Percentiles rank a stretch among this genome's conserved stretches.
Conservation (phyloP, 1,140 invertebrate genomes). For the Drosophila kurseongensis region DNA sequence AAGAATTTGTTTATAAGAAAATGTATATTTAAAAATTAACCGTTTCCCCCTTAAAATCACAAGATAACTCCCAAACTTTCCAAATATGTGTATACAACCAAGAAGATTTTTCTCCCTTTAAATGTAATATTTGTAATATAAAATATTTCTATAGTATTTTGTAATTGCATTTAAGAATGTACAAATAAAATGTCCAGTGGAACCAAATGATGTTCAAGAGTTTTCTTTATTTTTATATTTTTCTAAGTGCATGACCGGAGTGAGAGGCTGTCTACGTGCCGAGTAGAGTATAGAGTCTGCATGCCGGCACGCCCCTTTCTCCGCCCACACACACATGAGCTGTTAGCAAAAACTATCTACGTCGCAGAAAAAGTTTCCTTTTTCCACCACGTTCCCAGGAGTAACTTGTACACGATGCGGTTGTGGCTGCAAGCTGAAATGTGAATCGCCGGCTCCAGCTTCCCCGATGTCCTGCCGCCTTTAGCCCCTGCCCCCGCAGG, state of each 20-base stretch:
- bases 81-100: too few species aligned
- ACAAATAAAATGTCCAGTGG: not conserved
- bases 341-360: conserved; percentile 66
- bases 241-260: conserved; percentile 3
- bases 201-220: not conserved
- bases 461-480: conserved; percentile 6
- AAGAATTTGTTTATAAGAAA: too few species aligned
- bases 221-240: not conserved
- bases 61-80: too few species aligned
- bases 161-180: too few species aligned
- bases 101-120: too few species aligned
- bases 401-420: conserved; percentile 51
- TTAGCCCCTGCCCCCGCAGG: not conserved
- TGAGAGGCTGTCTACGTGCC: conserved; percentile 63
- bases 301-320: conserved; percentile 23
- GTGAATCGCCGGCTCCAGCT: conserved; percentile 31
- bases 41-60: too few species aligned
- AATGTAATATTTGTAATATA: too few species aligned
- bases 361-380: conserved; percentile 62
- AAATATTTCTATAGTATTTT: too few species aligned
- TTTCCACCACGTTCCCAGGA: conserved; percentile 46
- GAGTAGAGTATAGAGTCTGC: conserved; percentile 25
- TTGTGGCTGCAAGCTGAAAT: conserved; percentile 44
- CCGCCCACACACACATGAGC: conserved; percentile 51
- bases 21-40: too few species aligned